A percentile compares a stretch with the other conserved stretches of the same genome.
These are phyloP conservation scores for Tachina lurida DNA, from an alignment of 2,888 invertebrate species.

Conservation along the genomic window DNA sequence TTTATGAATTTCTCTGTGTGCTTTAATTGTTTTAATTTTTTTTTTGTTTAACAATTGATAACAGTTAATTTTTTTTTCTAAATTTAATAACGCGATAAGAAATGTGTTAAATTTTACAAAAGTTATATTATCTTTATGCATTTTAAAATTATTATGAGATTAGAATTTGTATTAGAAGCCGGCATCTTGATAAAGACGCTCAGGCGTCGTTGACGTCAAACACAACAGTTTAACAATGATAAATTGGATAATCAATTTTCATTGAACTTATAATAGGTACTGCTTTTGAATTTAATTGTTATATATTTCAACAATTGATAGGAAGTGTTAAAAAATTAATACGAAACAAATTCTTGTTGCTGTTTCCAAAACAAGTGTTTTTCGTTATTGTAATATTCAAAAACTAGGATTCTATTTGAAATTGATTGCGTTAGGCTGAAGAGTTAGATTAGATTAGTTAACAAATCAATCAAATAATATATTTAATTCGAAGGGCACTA, in stretches of 20 bases:
- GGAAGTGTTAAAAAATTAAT: background rate
- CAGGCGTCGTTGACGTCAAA: conserved; percentile 13
- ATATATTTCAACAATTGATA: too few species aligned
- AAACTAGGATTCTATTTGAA: too few species aligned
- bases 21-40: background rate
- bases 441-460: too few species aligned
- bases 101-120: conserved; percentile 25
- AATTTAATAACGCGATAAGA: conserved; percentile 11
- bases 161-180: background rate
- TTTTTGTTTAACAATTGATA: conserved; percentile 7
- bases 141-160: conserved; percentile 25
- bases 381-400: too few species aligned
- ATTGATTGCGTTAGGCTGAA: too few species aligned
- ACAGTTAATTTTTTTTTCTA: background rate
- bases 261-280: background rate
- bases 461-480: too few species aligned
- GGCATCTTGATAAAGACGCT: background rate
- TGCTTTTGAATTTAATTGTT: background rate
- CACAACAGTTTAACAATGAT: background rate
- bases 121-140: conserved; percentile 11
- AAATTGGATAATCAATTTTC: background rate
- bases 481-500: too few species aligned
- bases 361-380: too few species aligned
- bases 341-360: too few species aligned
- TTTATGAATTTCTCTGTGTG: background rate